Base-by-base conservation (phyloP, 2,113 vertebrate species). In the Naja naja region DNA sequence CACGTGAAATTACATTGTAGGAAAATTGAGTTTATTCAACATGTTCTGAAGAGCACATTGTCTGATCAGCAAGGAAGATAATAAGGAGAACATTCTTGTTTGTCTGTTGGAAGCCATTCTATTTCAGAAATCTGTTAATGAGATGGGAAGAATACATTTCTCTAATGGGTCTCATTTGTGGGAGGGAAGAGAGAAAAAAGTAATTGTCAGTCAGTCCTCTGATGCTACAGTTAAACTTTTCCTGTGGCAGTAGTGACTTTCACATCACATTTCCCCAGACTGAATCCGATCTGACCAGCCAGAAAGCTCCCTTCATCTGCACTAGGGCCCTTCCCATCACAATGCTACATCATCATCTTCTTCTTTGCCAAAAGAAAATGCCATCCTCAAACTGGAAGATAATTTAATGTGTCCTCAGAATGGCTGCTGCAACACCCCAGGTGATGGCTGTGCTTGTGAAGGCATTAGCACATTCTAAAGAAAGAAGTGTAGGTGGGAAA, bases 391-490 rank as follows among this genome's bases (percentile, higher is more conserved):
- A 64, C 52, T 88, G 86, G 16, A 60, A 69, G 85, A 88, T 49
- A 49, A 88, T 91, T 88, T 49, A 85, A 89, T 9, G 45, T 89
- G 87, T 56, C 43, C 81, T 16, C 53, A 10, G 53, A 18, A 85
- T 34, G 14, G 47, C 87, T 89, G 47, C 87, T 89, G 54, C 87
- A 45, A 9, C 11, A 60, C 54, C 25, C 9, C 14, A 53, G 64
- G 69, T 47, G 1, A 43, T 49, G 4, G 30, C 2, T 92, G 34
- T 27, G 54, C 64, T 89, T 91, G 74, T 89, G 64, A 74, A 85
- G n/a, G 74, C 69, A 89, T 89, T 88, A 86, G 69, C 90, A 91
- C 89, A 8, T 89, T 89, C 47, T 47, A 43, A 91, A 91, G 93
- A 86, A 90, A 93, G 74, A 49, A 30, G 52, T 3, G 34, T 16